Evolutionary conservation across 2,113 vertebrate genomes (phyloP).

Genomic region (Cyprinodon tularosa): DNA sequence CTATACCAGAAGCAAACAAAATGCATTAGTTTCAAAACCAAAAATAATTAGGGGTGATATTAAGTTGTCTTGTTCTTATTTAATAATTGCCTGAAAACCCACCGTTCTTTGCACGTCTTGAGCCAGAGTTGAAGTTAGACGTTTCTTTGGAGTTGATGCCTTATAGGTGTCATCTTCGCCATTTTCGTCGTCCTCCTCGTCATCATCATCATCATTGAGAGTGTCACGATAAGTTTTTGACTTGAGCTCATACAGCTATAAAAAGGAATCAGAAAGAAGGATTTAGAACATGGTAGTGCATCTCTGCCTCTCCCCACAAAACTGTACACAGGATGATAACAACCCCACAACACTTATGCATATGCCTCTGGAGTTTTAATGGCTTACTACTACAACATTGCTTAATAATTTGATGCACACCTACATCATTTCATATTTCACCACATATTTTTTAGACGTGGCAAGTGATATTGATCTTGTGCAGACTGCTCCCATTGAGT

Average conservation of each 20-base stretch:
- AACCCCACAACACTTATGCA: too few species aligned
- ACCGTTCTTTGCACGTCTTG: slow-evolving; percentile 88
- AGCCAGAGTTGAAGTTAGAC: slow-evolving; percentile 76
- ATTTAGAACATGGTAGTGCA: not conserved
- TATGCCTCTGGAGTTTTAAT: too few species aligned
- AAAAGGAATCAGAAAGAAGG: slow-evolving; percentile 5
- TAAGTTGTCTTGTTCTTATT: not conserved
- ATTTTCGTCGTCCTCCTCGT: slow-evolving; percentile 28
- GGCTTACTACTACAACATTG: too few species aligned
- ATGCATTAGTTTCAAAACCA: not conserved
- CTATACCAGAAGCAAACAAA: slow-evolving; percentile 66
- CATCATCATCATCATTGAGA: slow-evolving; percentile 67
- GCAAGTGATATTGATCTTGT: too few species aligned
- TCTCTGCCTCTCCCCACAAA: not conserved
- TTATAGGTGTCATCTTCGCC: not conserved
- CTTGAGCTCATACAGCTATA: slow-evolving; percentile 87
- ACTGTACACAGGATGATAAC: too few species aligned
- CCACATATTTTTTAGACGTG: too few species aligned
- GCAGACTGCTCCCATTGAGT: too few species aligned
- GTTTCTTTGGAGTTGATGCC: slow-evolving; percentile 60
- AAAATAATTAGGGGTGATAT: not conserved
- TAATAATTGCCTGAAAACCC: not conserved
- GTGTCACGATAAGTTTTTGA: slow-evolving; percentile 83
- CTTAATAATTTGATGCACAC: too few species aligned
- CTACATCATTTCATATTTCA: too few species aligned